Percentiles rank a stretch among this genome's conserved stretches.
Evolutionary conservation across 2,113 vertebrate species (phyloP).

Genomic region (Leptosomus discolor): DNA sequence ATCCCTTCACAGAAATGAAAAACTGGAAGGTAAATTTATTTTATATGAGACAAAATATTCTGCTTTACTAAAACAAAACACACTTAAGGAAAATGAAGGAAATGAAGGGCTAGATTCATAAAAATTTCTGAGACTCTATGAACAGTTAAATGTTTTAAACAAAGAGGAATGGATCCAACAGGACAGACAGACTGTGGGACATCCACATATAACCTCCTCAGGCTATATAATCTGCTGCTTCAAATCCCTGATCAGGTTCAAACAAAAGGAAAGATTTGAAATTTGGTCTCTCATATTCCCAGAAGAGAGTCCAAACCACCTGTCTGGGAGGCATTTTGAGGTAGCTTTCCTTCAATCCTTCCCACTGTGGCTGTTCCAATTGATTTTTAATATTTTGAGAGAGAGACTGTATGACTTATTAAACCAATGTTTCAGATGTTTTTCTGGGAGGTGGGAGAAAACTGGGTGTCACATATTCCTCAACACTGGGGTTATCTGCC

Average conservation of each 20-base stretch:
- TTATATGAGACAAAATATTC: background rate
- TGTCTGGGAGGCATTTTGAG: background rate
- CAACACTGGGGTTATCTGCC: background rate
- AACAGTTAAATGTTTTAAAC: background rate
- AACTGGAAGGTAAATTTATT: background rate
- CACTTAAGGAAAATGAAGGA: background rate
- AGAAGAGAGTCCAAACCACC: background rate
- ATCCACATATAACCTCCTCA: background rate
- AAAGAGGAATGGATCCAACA: background rate
- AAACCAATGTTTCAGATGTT: background rate
- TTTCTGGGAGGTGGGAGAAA: background rate
- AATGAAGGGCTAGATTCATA: background rate
- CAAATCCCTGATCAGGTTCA: background rate
- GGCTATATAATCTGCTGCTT: background rate
- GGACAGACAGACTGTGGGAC: background rate
- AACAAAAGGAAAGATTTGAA: background rate
- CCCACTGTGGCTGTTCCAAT: background rate
- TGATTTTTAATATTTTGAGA: background rate
- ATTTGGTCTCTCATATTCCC: background rate
- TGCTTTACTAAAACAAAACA: background rate
- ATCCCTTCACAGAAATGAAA: background rate
- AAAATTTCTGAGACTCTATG: background rate
- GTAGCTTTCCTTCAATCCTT: background rate
- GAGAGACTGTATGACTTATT: background rate
- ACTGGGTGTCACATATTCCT: background rate